Evolutionary conservation across 2,113 vertebrate species (phyloP).

Genomic region (zebrafish (Danio rerio)): GRCz12tu NC_133185.1:39367501-39368000

Average conservation of each 20-base stretch:
- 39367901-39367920: too few relatives aligned
- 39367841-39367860: neutral
- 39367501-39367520: neutral
- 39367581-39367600: neutral
- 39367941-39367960: too few relatives aligned
- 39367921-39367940: too few relatives aligned
- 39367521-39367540: neutral
- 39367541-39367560: neutral
- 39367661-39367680: slow-evolving; percentile 93
- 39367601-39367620: neutral
- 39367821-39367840: neutral
- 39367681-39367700: slow-evolving; percentile 96
- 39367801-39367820: slow-evolving; percentile 24
- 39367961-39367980: too few relatives aligned
- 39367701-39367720: slow-evolving; percentile 97
- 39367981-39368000: too few relatives aligned
- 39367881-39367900: neutral
- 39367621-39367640: slow-evolving; percentile 53
- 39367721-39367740: slow-evolving; percentile 90
- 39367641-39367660: slow-evolving; percentile 86
- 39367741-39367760: neutral
- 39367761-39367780: neutral
- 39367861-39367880: neutral
- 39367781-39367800: neutral
- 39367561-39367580: neutral